These are phyloP conservation scores for Theristicus caerulescens DNA, from an alignment of 2,113 vertebrate species.

Conservation along the genomic window DNA sequence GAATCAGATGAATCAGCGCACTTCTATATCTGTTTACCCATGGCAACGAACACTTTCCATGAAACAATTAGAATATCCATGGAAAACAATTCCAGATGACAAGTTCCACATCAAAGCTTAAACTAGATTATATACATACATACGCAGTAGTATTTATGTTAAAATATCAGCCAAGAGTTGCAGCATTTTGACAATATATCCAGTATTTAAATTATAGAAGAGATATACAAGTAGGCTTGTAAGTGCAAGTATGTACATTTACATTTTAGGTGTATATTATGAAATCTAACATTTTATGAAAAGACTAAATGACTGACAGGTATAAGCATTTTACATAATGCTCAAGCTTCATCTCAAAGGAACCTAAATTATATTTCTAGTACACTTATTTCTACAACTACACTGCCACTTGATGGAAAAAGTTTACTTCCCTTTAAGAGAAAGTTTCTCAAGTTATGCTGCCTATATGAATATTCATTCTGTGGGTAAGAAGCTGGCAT, in stretches of 20 bases:
- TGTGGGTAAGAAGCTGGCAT: background rate
- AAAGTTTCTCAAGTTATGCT: background rate
- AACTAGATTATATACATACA: background rate
- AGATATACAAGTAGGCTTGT: background rate
- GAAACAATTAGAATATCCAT: background rate
- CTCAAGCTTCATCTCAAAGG: background rate
- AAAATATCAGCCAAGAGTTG: background rate
- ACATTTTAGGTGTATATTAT: background rate
- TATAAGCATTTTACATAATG: background rate
- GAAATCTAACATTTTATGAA: background rate
- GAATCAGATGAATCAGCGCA: background rate
- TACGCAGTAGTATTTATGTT: background rate
- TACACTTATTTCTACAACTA: background rate
- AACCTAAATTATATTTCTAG: background rate
- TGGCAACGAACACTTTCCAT: background rate
- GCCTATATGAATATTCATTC: background rate
- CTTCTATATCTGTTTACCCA: background rate
- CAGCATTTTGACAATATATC: background rate
- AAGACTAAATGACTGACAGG: background rate
- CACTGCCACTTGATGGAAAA: background rate
- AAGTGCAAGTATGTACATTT: background rate
- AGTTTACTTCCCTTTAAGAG: background rate
- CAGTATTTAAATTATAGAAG: background rate
- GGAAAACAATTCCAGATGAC: constrained; percentile 46
- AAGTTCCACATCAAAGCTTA: constrained; percentile 11